Conservation (phyloP, 2,113 vertebrate genomes). For the Bombycilla garrulus region DNA sequence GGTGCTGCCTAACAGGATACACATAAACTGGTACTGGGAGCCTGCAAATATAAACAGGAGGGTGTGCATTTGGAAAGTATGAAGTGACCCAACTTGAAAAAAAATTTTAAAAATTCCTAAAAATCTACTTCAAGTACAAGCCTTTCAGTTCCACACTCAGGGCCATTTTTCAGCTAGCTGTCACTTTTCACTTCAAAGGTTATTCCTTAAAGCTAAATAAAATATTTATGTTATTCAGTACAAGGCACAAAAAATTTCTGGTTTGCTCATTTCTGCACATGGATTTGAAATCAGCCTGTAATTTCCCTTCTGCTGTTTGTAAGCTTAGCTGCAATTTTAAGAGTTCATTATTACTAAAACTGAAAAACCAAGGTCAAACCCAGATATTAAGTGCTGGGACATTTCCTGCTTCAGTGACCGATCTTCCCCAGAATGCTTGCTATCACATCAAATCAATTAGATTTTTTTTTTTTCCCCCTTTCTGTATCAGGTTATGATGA, state of each 20-base stretch:
- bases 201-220: constrained; percentile 55
- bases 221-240: constrained; percentile 62
- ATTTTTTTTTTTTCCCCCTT: neutral
- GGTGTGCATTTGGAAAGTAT: neutral
- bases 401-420: neutral
- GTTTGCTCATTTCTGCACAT: neutral
- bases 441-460: neutral
- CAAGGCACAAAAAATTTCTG: constrained; percentile 25
- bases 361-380: constrained; percentile 18
- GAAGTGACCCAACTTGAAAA: neutral
- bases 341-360: neutral
- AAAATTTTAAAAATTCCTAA: neutral
- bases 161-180: constrained; percentile 42
- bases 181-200: constrained; percentile 61
- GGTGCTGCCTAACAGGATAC: fast-evolving
- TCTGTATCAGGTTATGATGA: neutral
- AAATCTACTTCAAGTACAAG: constrained; percentile 16
- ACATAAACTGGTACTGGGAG: neutral
- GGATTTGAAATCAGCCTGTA: neutral
- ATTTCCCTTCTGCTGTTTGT: neutral
- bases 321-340: constrained; percentile 16
- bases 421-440: neutral
- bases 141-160: constrained; percentile 13
- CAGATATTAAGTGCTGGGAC: neutral
- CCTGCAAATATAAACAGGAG: neutral